phyloP scores from a whole-genome alignment of 2,113 vertebrate genomes.

The Terrapene triunguis region DNA sequence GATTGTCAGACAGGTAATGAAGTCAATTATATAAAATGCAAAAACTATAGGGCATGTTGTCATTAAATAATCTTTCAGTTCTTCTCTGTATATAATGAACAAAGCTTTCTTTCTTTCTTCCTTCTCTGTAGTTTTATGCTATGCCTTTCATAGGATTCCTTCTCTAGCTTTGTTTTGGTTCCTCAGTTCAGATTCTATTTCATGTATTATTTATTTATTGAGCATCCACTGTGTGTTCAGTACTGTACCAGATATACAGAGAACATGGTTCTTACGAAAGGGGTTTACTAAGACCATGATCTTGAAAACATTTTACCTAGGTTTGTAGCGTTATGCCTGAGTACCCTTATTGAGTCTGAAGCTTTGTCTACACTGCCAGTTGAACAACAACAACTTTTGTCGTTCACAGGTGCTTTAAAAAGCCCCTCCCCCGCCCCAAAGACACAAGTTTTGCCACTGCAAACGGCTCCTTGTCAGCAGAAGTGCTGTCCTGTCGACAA shows the following conservation, averaged over 20 bases:
- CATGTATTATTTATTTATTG: not conserved
- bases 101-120: not conserved
- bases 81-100: not conserved
- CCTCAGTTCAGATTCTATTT: not conserved
- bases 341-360: no score
- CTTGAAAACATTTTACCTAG: not conserved
- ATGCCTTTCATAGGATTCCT: not conserved
- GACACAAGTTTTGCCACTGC: no score
- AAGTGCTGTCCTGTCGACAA: no score
- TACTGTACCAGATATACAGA: not conserved
- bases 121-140: fast-evolving
- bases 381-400: no score
- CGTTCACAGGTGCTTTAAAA: no score
- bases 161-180: not conserved
- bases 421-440: no score
- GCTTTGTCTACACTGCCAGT: no score
- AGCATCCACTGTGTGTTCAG: not conserved
- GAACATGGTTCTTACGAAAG: fast-evolving
- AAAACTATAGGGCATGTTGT: not conserved
- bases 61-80: not conserved
- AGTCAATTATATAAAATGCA: not conserved
- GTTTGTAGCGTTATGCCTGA: no score
- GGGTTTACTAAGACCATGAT: not conserved
- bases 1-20: not conserved
- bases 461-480: no score